A percentile compares a stretch with the other conserved stretches of the same genome.
These are phyloP conservation scores for Philereme transversata DNA, from an alignment of 2,888 invertebrate species.

Conservation along the genomic window DNA sequence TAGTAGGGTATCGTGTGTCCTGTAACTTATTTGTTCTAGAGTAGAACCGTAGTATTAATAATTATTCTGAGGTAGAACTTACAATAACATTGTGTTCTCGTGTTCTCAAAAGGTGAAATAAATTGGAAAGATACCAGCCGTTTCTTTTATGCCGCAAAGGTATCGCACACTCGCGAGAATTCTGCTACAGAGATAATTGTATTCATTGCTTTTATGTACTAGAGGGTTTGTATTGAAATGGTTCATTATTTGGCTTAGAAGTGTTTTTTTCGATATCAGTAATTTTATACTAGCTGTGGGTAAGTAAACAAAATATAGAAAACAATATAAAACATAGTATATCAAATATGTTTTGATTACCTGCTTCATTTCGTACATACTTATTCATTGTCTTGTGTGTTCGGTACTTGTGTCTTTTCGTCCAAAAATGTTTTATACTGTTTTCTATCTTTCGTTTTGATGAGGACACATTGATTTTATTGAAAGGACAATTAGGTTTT, in stretches of 20 bases:
- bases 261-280: not conserved
- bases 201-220: slow-evolving; percentile 26
- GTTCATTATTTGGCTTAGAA: slow-evolving; percentile 17
- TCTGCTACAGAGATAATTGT: slow-evolving; percentile 34
- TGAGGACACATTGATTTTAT: no score
- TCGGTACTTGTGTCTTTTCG: no score
- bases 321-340: no score
- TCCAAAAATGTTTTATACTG: no score
- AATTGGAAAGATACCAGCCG: slow-evolving; percentile 32
- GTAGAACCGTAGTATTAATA: not conserved
- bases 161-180: slow-evolving; percentile 33
- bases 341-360: no score
- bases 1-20: slow-evolving; percentile 3
- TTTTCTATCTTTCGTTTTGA: no score
- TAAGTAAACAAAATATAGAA: no score
- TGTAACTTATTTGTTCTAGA: slow-evolving; percentile 14
- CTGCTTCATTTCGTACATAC: no score
- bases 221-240: slow-evolving; percentile 21
- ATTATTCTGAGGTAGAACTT: slow-evolving; percentile 17
- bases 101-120: slow-evolving; percentile 31
- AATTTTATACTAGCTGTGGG: not conserved
- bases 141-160: slow-evolving; percentile 30
- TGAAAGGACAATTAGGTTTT: no score
- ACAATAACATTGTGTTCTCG: slow-evolving; percentile 28
- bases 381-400: no score